These are phyloP conservation scores for Triops cancriformis DNA, from an alignment of 1,140 invertebrate species.

Conservation along the genomic window DNA sequence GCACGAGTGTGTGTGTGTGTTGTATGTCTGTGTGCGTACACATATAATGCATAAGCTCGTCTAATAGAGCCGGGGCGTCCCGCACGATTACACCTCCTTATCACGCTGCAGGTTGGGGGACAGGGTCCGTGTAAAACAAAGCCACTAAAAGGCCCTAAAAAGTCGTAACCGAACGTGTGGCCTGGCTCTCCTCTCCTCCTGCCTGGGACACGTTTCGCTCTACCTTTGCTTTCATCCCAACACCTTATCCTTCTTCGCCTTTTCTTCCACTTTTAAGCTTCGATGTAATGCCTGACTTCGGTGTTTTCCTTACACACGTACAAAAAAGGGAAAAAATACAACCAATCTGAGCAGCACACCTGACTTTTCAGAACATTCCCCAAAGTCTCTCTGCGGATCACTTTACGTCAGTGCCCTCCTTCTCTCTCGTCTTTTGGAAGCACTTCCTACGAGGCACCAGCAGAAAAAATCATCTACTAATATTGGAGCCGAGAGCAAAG, in stretches of 20 bases:
- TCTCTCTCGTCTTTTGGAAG: neutral
- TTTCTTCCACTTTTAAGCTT: too few relatives aligned
- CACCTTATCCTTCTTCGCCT: too few relatives aligned
- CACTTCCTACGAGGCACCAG: neutral
- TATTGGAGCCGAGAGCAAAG: neutral
- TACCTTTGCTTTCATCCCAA: neutral
- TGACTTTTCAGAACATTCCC: too few relatives aligned
- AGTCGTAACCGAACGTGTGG: neutral
- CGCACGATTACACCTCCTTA: slow-evolving; percentile 4
- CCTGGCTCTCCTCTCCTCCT: neutral
- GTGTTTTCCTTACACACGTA: too few relatives aligned
- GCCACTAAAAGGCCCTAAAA: neutral
- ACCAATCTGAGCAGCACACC: too few relatives aligned
- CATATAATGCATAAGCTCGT: neutral
- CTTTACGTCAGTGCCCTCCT: neutral
- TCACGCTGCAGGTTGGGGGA: slow-evolving; percentile 7
- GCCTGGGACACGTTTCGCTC: neutral
- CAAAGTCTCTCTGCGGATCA: too few relatives aligned
- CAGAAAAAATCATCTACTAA: neutral
- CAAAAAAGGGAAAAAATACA: too few relatives aligned
- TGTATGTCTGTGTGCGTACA: neutral
- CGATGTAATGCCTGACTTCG: too few relatives aligned
- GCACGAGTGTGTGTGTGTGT: neutral
- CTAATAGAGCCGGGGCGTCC: slow-evolving; percentile 8
- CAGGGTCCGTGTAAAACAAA: slow-evolving; percentile 9